Evolutionary conservation across 2,888 invertebrate species (phyloP).

Genomic region (Cheiracanthium punctorium): DNA sequence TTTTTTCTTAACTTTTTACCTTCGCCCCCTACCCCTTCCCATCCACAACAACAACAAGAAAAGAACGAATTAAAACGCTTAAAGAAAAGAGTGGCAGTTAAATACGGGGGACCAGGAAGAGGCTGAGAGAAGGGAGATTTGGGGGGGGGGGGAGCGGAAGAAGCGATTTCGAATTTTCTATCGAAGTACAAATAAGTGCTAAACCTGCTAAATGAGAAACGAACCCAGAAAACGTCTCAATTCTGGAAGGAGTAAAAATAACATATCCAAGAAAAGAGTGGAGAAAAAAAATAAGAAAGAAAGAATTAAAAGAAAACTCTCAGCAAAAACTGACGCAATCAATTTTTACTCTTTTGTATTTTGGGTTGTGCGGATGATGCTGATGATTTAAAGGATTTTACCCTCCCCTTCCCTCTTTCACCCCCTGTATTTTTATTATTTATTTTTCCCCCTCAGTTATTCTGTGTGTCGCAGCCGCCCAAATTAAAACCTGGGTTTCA

Average conservation of each 20-base stretch:
- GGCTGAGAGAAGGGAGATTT: no score
- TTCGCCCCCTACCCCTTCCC: background rate
- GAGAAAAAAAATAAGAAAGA: conserved; percentile 18
- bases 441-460: conserved; percentile 55
- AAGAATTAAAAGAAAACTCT: conserved; percentile 51
- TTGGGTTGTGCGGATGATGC: conserved; percentile 63
- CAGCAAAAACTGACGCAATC: conserved; percentile 69
- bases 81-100: conserved; percentile 68
- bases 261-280: conserved; percentile 45
- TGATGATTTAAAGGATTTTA: conserved; percentile 69
- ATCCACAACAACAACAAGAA: conserved; percentile 58
- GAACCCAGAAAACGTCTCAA: conserved; percentile 55
- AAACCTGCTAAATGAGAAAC: conserved; percentile 68
- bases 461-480: conserved; percentile 43
- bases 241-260: conserved; percentile 52
- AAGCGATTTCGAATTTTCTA: conserved; percentile 67
- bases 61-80: conserved; percentile 64
- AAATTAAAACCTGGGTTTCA: conserved; percentile 61
- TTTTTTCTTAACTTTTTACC: conserved; percentile 23
- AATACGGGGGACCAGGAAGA: background rate
- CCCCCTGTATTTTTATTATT: conserved; percentile 47
- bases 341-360: conserved; percentile 70
- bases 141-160: conserved; percentile 26
- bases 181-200: conserved; percentile 69
- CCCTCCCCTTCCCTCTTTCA: no score